Base-by-base conservation (phyloP, 2,888 invertebrate genomes). In the Villa cingulata region DNA sequence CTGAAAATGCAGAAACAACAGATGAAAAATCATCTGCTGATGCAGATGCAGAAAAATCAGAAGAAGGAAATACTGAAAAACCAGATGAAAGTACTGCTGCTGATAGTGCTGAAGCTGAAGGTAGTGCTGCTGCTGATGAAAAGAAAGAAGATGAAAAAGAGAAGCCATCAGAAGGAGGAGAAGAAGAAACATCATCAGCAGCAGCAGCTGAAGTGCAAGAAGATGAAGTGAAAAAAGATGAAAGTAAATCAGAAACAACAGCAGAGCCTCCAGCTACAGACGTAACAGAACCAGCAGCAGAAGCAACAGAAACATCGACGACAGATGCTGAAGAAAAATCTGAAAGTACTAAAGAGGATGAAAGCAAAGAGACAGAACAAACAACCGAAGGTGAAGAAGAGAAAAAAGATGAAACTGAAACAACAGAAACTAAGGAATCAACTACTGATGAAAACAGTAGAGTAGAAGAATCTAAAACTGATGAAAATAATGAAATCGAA, bases 161-260 rank as follows among this genome's bases (percentile, higher is more conserved):
- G 41, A 53, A 51, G 47, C 27, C 41, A 49, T 59, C 51, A 17
- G 49, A 54, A 55, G 59, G 54, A 51, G 57, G 53, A 59, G 62
- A 58, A 55, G 64, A 46, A 60, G n/a, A n/a, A n/a, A n/a, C n/a
- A n/a, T n/a, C n/a, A n/a, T n/a, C n/a, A n/a, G n/a, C n/a, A n/a
- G n/a, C n/a, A n/a, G n/a, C n/a, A n/a, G n/a, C n/a, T n/a, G n/a
- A n/a, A 40, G 62, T 62, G 65, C 55, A 44, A 50, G 17, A 36
- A 42, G 53, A 51, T 18, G 49, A 54, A 55, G 59, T 54, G 51
- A 57, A 53, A 59, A 62, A 58, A 55, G 64, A 46, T 60, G n/a
- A n/a, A n/a, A n/a, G n/a, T n/a, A n/a, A n/a, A n/a, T n/a, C n/a
- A n/a, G n/a, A n/a, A n/a, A n/a, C n/a, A n/a, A n/a, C n/a, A n/a